phyloP scores from a whole-genome alignment of 1,140 invertebrate species.

The Cotesia chilonis region DNA sequence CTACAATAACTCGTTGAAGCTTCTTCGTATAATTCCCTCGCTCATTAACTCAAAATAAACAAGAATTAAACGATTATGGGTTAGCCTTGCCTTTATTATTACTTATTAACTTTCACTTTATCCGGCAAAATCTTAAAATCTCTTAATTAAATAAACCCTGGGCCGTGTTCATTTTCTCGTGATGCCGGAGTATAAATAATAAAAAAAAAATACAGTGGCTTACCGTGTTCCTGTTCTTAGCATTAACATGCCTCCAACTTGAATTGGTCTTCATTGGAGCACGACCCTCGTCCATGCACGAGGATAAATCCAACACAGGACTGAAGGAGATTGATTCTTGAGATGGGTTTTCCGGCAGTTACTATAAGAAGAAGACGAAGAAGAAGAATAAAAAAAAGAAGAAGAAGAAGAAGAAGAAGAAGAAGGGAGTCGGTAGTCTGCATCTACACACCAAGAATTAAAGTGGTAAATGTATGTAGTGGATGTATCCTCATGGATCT shows the following conservation, averaged over 20 bases:
- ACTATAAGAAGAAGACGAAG: too few relatives aligned
- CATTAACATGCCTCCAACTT: too few relatives aligned
- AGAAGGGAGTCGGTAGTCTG: slow-evolving; percentile 4
- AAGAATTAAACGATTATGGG: too few relatives aligned
- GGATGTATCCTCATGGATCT: too few relatives aligned
- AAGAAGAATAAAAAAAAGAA: too few relatives aligned
- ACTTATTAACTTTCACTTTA: background rate
- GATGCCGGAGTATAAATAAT: background rate
- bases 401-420: too few relatives aligned
- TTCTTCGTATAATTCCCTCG: too few relatives aligned
- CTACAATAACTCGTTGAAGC: too few relatives aligned
- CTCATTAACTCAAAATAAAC: too few relatives aligned
- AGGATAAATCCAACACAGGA: slow-evolving; percentile 12
- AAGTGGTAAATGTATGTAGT: background rate
- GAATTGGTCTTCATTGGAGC: background rate
- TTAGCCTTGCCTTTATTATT: background rate
- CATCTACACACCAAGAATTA: background rate
- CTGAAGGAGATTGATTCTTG: slow-evolving; percentile 9
- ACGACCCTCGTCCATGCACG: background rate
- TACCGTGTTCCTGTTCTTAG: too few relatives aligned
- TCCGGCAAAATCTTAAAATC: background rate
- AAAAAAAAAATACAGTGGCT: too few relatives aligned
- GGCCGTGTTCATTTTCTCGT: background rate
- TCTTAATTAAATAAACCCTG: slow-evolving; percentile 12
- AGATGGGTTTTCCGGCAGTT: slow-evolving; percentile 8